Evolutionary conservation across 2,797 vertebrate species (phyloP), one percentile per base, ranked within the genome.

Genomic region (Lithobates pipiens): DNA sequence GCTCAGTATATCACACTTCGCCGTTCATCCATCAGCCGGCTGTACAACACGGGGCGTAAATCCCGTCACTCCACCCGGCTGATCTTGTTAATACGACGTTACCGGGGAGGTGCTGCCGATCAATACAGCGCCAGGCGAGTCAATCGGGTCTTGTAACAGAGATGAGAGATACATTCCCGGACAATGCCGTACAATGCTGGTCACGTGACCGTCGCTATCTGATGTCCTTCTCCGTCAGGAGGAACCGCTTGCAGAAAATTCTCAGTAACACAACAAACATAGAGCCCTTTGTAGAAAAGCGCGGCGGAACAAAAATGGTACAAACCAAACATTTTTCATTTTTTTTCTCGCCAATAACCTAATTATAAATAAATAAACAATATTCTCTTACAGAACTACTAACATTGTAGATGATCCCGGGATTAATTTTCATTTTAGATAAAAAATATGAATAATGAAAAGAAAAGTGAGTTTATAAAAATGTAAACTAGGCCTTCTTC

Each of bases 11-110:
- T 8, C 61, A 3, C 54, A 29, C 27, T 25, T 18, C 15, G 34
- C 25, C 46, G 34, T 57, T 54, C 71, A 86, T 86, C 61, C 72
- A 81, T 86, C 78, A 86, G 61, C 23, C 3, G 16, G 18, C 32
- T 32, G 76, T 76, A 83, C 85, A 86, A 61, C 23, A n/a, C 18
- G 23, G 42, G 68, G 67, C 72, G 70, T 78, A 29, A 77, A 69
- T 32, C 9, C 76, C 46, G 80, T 83, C 80, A 70, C 74, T 86
- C 73, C 77, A 83, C 80, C 75, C 77, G 36, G 61, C 80, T 71
- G 68, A 63, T 86, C 85, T 86, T 79, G 80, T 86, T 86, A 83
- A 79, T 83, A 79, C 80, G 74, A 69, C 72, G 80, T 86, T 82
- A 75, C 68, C 76, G 78, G 54, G 42, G 80, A 83, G 76, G 75